Percentiles rank a stretch among this genome's conserved stretches.
Evolutionary conservation across 2,113 vertebrate genomes (phyloP).

Genomic region (Melanocharis versteri): DNA sequence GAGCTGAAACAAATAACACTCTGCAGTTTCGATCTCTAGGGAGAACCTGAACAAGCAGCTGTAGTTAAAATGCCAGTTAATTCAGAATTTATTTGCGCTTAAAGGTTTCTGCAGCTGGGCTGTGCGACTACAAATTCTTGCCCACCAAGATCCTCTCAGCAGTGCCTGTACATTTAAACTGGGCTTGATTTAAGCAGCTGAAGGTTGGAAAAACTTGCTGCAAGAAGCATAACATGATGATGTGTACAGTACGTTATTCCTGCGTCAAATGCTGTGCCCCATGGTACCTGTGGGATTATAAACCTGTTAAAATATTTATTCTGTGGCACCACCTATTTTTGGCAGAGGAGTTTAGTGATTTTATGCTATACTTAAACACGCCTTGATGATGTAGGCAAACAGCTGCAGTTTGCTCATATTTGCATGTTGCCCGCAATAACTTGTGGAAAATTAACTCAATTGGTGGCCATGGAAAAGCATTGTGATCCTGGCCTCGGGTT

Average conservation of each 20-base stretch:
- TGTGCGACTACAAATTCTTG: background rate
- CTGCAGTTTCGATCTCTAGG: background rate
- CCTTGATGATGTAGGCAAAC: background rate
- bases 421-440: background rate
- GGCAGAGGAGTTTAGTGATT: background rate
- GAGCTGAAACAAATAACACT: background rate
- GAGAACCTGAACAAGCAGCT: background rate
- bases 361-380: background rate
- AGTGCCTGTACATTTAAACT: background rate
- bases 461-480: background rate
- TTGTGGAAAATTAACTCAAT: slow-evolving; percentile 19
- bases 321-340: slow-evolving; percentile 24
- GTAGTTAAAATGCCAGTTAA: background rate
- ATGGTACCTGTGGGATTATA: background rate
- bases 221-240: background rate
- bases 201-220: background rate
- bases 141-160: background rate
- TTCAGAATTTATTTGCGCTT: background rate
- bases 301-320: slow-evolving; percentile 50
- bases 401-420: background rate
- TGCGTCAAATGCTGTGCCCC: background rate
- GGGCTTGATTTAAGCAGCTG: background rate
- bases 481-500: background rate
- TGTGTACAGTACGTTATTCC: background rate
- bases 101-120: background rate